A percentile compares a stretch with the other conserved stretches of the same genome.
Evolutionary conservation across 2,113 vertebrate genomes (phyloP).

Genomic region (Calidris pygmaea): DNA sequence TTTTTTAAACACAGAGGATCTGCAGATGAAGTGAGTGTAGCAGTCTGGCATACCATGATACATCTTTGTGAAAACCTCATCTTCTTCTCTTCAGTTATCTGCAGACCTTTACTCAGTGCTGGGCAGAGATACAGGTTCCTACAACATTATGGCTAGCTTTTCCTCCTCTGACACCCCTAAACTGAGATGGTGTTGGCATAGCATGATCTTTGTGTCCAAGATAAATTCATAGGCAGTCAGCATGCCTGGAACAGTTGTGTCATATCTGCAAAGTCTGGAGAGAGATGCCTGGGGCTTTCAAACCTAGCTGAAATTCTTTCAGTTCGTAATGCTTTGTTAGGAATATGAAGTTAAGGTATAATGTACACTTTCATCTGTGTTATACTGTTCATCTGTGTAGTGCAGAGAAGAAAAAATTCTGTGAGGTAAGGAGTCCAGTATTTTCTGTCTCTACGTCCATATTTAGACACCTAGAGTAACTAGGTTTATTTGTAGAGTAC

Average conservation of each 20-base stretch:
- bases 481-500: neutral
- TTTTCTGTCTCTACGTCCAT: neutral
- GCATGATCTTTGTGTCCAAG: accelerated
- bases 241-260: neutral
- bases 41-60: neutral
- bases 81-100: neutral
- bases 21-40: neutral
- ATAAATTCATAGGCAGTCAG: neutral
- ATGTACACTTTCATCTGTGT: neutral
- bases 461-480: neutral
- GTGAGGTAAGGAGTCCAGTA: neutral
- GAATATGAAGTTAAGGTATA: neutral
- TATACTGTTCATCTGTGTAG: neutral
- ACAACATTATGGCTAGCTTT: neutral
- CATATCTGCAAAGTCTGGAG: neutral
- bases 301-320: neutral
- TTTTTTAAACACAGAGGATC: neutral
- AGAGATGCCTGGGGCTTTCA: neutral
- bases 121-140: neutral
- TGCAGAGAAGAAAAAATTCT: neutral
- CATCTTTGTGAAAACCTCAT: neutral
- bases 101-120: neutral
- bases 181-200: neutral
- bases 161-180: neutral
- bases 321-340: neutral